phyloP scores from a whole-genome alignment of 2,888 invertebrate species.

The Callyntrura guangdongensis region DNA sequence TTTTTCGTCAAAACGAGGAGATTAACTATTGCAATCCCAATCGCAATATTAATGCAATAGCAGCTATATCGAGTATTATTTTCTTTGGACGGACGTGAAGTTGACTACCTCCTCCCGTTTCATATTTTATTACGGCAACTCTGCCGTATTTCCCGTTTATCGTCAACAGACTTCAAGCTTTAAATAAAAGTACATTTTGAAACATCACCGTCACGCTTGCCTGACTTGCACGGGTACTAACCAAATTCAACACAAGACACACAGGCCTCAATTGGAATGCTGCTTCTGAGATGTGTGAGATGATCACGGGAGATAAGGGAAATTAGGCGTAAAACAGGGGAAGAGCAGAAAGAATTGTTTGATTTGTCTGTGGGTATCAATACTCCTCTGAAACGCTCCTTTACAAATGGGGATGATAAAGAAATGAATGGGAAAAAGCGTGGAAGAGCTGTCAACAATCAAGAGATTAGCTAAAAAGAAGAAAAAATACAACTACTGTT shows the following conservation, averaged over 20 bases:
- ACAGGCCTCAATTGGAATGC: constrained; percentile 17
- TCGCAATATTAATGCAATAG: background rate
- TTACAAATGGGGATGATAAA: background rate
- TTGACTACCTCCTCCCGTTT: constrained; percentile 22
- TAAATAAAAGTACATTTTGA: background rate
- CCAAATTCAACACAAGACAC: background rate
- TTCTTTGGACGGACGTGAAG: background rate
- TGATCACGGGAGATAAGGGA: constrained; percentile 66
- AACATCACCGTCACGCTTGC: background rate
- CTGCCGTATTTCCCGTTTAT: constrained; percentile 1
- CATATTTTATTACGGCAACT: constrained; percentile 7
- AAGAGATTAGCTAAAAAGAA: constrained; percentile 45
- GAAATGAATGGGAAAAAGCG: constrained; percentile 11
- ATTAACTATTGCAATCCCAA: background rate
- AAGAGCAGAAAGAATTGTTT: constrained; percentile 28
- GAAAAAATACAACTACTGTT: background rate
- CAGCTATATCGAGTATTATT: background rate
- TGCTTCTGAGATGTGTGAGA: constrained; percentile 15
- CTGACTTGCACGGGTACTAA: background rate
- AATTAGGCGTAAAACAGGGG: constrained; percentile 26
- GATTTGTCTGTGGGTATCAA: constrained; percentile 14
- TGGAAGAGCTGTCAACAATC: constrained; percentile 70
- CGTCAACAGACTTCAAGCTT: background rate
- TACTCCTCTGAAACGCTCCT: background rate
- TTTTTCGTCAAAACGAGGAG: background rate